phyloP scores from a whole-genome alignment of 2,888 invertebrate species.

The Dioctria linearis region DNA sequence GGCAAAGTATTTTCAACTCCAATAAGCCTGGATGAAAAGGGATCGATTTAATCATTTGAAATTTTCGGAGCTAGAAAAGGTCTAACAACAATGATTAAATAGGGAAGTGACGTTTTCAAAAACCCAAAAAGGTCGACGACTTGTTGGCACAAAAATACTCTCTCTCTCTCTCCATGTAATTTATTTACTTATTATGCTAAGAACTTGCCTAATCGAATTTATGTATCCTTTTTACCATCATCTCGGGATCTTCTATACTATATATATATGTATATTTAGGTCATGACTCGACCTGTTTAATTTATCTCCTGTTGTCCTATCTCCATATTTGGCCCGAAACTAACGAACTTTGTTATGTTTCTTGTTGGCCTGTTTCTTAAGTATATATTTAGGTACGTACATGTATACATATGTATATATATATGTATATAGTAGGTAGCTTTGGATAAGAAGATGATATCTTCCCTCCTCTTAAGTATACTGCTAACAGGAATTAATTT shows the following conservation, averaged over 20 bases:
- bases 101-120: not conserved
- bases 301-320: not conserved
- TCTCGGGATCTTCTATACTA: constrained; percentile 25
- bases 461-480: not conserved
- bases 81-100: too few species aligned
- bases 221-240: constrained; percentile 37
- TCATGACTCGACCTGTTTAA: not conserved
- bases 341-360: not conserved
- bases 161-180: not conserved
- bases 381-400: not conserved
- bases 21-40: too few species aligned
- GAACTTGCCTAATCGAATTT: constrained; percentile 37
- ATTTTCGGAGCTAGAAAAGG: too few species aligned
- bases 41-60: too few species aligned
- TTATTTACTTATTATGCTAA: constrained; percentile 27
- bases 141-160: not conserved
- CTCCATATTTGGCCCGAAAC: not conserved
- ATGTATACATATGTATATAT: not conserved
- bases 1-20: too few species aligned
- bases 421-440: not conserved
- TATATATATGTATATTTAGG: not conserved
- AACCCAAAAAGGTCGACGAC: not conserved
- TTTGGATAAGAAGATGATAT: not conserved
- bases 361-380: not conserved
- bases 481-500: constrained; percentile 27